These are phyloP conservation scores for Aulostomus chinensis DNA, from an alignment of 2,797 vertebrate genomes.

Conservation along the genomic window DNA sequence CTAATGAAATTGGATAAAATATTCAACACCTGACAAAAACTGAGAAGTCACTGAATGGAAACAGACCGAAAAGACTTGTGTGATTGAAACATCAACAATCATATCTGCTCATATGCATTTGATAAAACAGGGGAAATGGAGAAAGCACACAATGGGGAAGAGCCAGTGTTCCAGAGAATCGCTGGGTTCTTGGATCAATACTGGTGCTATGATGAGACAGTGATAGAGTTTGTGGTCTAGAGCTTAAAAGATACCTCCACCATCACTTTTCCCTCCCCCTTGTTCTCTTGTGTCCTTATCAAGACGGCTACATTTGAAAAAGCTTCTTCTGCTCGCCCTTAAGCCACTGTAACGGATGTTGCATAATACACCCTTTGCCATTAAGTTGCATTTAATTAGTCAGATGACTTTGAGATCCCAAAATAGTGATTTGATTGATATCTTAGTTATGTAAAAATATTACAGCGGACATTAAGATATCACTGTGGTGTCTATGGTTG, in stretches of 20 bases:
- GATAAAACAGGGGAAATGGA: constrained; percentile 24
- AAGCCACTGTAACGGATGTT: fast-evolving
- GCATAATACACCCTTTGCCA: no score
- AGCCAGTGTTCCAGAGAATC: constrained; percentile 56
- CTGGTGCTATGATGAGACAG: constrained; percentile 70
- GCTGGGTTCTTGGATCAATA: constrained; percentile 69
- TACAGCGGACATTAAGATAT: no score
- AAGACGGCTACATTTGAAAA: constrained; percentile 2
- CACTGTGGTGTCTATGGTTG: no score
- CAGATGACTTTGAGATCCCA: no score
- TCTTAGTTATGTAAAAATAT: no score
- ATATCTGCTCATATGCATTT: constrained; percentile 43
- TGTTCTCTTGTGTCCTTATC: background rate
- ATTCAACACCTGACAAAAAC: no score
- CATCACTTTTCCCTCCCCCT: constrained; percentile 24
- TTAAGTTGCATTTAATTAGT: no score
- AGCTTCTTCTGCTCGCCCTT: background rate
- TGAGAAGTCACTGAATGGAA: background rate
- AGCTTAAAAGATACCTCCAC: constrained; percentile 56
- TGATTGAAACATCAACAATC: constrained; percentile 8
- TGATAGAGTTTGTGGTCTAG: constrained; percentile 70
- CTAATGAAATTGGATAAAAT: no score
- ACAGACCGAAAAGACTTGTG: constrained; percentile 4
- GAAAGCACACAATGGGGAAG: constrained; percentile 30
- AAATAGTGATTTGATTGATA: no score